A percentile compares a stretch with the other conserved stretches of the same genome.
Conservation (phyloP, 2,888 invertebrate genomes). For the Oithona nana region DNA sequence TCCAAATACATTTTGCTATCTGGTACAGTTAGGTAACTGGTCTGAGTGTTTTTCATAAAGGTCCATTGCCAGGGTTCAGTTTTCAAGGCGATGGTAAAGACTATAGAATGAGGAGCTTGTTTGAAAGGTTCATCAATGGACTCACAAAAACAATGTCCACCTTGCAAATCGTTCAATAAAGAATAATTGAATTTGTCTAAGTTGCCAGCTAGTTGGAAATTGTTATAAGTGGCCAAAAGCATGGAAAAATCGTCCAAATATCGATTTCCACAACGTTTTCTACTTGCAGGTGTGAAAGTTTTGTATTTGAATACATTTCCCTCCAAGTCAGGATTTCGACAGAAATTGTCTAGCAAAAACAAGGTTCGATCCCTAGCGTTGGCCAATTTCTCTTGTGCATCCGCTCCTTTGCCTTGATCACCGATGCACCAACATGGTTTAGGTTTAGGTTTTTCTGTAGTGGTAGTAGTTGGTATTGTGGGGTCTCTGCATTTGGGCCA, state of each 20-base stretch:
- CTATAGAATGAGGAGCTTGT: neutral
- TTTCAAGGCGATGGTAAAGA: neutral
- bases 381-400: too few relatives aligned
- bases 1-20: neutral
- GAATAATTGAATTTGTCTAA: too few relatives aligned
- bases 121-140: neutral
- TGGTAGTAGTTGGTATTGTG: neutral
- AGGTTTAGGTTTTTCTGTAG: neutral
- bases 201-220: too few relatives aligned
- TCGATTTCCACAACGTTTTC: neutral
- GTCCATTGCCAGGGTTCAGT: slow-evolving; percentile 5
- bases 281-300: neutral
- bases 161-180: too few relatives aligned
- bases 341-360: neutral
- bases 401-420: too few relatives aligned
- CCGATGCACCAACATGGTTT: neutral
- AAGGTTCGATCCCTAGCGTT: neutral
- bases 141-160: neutral
- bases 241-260: too few relatives aligned
- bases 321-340: neutral
- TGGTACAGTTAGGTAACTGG: neutral
- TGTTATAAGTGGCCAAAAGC: too few relatives aligned
- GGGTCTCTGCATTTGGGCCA: neutral
- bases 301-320: neutral
- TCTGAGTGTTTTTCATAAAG: neutral